Conservation (phyloP, 1,140 invertebrate species). For the Macrosteles quadrilineatus region DNA sequence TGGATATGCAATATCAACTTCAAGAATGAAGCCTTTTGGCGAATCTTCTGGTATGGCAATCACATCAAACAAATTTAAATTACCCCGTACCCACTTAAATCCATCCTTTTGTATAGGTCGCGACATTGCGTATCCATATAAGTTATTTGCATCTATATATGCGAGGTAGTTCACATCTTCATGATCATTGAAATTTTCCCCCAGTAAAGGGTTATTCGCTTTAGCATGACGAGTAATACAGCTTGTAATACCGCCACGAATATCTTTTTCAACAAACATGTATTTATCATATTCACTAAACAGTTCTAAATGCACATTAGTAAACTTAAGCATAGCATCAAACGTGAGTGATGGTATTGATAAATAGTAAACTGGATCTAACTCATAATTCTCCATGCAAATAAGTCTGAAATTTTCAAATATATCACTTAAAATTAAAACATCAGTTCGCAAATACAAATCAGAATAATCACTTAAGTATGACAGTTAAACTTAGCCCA, state of each 20-base stretch:
- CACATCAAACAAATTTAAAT: conserved; percentile 46
- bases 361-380: conserved; percentile 45
- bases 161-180: conserved; percentile 47
- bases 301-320: conserved; percentile 52
- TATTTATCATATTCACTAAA: conserved; percentile 52
- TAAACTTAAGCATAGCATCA: conserved; percentile 51
- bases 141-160: conserved; percentile 58
- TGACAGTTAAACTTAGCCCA: conserved; percentile 50
- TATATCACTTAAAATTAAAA: conserved; percentile 50
- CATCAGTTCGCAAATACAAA: conserved; percentile 50
- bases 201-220: conserved; percentile 54
- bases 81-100: conserved; percentile 52
- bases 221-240: conserved; percentile 48
- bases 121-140: conserved; percentile 57
- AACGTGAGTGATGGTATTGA: conserved; percentile 49
- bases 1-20: conserved; percentile 49
- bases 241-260: conserved; percentile 44
- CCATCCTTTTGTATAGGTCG: conserved; percentile 48
- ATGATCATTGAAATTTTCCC: conserved; percentile 49
- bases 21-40: conserved; percentile 55
- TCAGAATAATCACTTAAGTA: conserved; percentile 45
- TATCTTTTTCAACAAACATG: conserved; percentile 48
- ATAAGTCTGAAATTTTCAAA: conserved; percentile 51
- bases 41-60: conserved; percentile 47
- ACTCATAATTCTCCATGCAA: conserved; percentile 37